Conservation (phyloP, 2,113 vertebrate species). For the Uria lomvia region DNA sequence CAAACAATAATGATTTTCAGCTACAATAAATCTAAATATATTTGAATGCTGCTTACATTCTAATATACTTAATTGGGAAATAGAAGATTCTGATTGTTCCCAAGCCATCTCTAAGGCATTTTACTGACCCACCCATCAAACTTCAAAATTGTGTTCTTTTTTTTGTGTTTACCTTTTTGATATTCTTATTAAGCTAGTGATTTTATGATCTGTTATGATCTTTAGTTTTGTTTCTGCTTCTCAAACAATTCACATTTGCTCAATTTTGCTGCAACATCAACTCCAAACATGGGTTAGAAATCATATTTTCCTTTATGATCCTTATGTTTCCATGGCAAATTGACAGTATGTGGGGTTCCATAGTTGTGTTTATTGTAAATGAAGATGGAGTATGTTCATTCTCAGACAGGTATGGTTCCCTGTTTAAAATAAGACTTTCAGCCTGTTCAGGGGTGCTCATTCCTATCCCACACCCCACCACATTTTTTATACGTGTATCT, state of each 20-base stretch:
- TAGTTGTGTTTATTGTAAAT: neutral
- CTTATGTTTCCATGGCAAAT: neutral
- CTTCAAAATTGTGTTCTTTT: neutral
- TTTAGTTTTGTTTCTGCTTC: neutral
- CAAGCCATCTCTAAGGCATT: neutral
- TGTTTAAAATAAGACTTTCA: neutral
- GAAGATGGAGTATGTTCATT: neutral
- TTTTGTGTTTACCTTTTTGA: neutral
- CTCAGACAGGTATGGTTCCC: neutral
- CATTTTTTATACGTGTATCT: neutral
- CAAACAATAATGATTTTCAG: neutral
- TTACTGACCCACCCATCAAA: neutral
- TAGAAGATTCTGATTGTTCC: neutral
- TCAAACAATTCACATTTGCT: neutral
- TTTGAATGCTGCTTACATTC: neutral
- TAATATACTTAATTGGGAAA: neutral
- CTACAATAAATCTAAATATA: neutral
- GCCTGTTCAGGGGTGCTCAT: neutral
- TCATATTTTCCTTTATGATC: neutral
- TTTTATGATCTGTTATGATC: neutral
- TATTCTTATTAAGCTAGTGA: neutral
- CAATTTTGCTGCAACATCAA: neutral
- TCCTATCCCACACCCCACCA: neutral
- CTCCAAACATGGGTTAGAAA: neutral
- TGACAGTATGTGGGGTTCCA: neutral